phyloP scores from a whole-genome alignment of 2,797 vertebrate species.

The Kryptopterus vitreolus region DNA sequence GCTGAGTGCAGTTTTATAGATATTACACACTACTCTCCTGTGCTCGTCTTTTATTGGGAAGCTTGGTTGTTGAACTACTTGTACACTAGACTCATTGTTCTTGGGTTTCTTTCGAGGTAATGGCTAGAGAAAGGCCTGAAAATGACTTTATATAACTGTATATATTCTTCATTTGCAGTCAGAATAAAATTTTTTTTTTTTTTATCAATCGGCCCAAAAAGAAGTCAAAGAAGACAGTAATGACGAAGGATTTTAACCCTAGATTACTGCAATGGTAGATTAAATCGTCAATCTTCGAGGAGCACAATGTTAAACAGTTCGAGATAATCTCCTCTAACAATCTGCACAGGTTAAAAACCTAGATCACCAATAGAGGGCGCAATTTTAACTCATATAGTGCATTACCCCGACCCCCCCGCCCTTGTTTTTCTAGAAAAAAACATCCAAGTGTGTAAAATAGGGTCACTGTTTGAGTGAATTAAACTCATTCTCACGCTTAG shows the following conservation, averaged over 20 bases:
- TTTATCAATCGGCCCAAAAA: too few species aligned
- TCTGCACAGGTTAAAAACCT: constrained; percentile 15
- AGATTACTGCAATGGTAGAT: not conserved
- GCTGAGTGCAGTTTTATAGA: not conserved
- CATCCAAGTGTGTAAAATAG: not conserved
- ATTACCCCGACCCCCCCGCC: not conserved
- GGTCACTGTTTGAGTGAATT: not conserved
- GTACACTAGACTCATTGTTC: not conserved
- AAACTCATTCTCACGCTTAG: not conserved
- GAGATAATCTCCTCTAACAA: not conserved
- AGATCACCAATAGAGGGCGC: not conserved
- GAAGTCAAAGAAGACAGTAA: not conserved
- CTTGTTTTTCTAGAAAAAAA: not conserved
- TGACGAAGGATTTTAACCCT: not conserved
- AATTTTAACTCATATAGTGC: not conserved
- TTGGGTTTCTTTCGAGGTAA: not conserved
- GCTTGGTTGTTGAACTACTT: constrained; percentile 5
- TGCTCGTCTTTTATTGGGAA: constrained; percentile 12
- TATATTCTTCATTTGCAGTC: not conserved
- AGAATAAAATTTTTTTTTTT: not conserved
- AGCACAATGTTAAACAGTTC: not conserved
- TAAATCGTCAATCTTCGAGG: not conserved
- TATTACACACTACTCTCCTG: constrained; percentile 9
- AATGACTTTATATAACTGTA: not conserved
- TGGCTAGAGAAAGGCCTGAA: not conserved